phyloP scores from a whole-genome alignment of 2,797 vertebrate genomes.

The Microchirus variegatus region DNA sequence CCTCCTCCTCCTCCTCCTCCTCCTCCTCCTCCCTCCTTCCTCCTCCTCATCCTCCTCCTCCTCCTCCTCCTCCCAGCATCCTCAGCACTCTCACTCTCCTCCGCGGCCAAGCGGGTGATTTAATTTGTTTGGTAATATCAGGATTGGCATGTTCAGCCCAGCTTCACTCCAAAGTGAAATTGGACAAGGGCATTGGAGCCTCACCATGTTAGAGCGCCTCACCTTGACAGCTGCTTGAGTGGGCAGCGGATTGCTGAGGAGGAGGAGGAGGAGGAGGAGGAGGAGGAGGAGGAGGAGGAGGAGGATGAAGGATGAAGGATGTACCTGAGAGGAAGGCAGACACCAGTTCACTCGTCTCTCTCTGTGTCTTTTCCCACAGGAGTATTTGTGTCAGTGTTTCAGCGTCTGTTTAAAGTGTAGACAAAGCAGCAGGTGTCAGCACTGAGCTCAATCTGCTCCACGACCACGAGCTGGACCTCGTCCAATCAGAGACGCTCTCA shows the following conservation, averaged over 20 bases:
- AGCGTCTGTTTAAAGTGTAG: conserved; percentile 68
- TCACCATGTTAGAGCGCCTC: conserved; percentile 82
- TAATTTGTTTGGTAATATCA: conserved; percentile 88
- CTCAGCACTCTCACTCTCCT: conserved; percentile 54
- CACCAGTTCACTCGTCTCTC: conserved; percentile 72
- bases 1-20: conserved; percentile 16
- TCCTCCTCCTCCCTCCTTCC: conserved; percentile 28
- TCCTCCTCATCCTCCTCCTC: too few relatives aligned
- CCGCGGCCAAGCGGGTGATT: conserved; percentile 77
- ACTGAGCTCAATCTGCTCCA: conserved; percentile 52
- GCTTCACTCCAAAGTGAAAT: conserved; percentile 86
- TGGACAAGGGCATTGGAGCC: conserved; percentile 86
- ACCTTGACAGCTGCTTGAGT: conserved; percentile 85
- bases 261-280: conserved; percentile 33
- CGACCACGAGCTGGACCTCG: conserved; percentile 51
- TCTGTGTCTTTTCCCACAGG: conserved; percentile 38
- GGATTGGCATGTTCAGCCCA: conserved; percentile 85
- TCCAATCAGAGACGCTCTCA: conserved; percentile 52
- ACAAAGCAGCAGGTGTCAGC: conserved; percentile 75
- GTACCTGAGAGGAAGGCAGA: conserved; percentile 70
- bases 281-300: conserved; percentile 16
- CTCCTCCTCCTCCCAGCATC: conserved; percentile 27
- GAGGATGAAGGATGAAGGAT: conserved; percentile 58
- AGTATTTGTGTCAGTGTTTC: conserved; percentile 67
- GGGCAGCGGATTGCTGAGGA: conserved; percentile 71